Evolutionary conservation across 2,113 vertebrate species (phyloP).

Genomic region (Indicator indicator): DNA sequence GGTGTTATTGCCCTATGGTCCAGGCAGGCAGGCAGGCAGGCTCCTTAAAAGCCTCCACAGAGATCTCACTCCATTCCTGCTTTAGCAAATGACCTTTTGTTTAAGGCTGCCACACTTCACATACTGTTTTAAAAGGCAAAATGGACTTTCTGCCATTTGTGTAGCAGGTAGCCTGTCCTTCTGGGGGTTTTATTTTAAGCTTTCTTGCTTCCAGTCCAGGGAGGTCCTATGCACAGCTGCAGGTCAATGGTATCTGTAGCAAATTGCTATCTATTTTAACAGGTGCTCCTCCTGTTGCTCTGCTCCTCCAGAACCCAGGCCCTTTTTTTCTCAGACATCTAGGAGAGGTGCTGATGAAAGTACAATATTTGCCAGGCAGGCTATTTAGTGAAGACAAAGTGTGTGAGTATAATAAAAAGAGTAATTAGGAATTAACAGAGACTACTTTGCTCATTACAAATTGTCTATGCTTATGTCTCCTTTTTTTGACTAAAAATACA

Average conservation of each 20-base stretch:
- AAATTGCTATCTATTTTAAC: conserved; percentile 63
- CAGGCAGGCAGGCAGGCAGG: not conserved
- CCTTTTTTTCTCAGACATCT: not conserved
- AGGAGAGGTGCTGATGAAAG: not conserved
- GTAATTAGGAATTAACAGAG: not conserved
- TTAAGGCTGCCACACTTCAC: not conserved
- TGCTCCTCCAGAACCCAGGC: not conserved
- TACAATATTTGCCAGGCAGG: not conserved
- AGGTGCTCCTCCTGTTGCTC: conserved; percentile 37
- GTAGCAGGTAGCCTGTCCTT: not conserved
- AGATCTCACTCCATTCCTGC: not conserved
- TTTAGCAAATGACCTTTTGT: not conserved
- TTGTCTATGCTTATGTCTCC: not conserved
- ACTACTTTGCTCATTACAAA: not conserved
- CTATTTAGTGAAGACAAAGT: not conserved
- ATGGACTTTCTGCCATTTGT: not conserved
- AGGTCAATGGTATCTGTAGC: conserved; percentile 23
- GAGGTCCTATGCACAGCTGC: conserved; percentile 28
- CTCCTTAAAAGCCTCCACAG: not conserved
- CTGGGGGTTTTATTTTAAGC: not conserved
- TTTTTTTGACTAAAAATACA: not conserved
- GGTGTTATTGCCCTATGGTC: not conserved
- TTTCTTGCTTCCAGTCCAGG: not conserved
- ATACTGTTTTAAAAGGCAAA: not conserved
- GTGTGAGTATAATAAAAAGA: not conserved